Evolutionary conservation across 2,888 invertebrate genomes (phyloP).

Genomic region (Pantelozetes paolii): DNA sequence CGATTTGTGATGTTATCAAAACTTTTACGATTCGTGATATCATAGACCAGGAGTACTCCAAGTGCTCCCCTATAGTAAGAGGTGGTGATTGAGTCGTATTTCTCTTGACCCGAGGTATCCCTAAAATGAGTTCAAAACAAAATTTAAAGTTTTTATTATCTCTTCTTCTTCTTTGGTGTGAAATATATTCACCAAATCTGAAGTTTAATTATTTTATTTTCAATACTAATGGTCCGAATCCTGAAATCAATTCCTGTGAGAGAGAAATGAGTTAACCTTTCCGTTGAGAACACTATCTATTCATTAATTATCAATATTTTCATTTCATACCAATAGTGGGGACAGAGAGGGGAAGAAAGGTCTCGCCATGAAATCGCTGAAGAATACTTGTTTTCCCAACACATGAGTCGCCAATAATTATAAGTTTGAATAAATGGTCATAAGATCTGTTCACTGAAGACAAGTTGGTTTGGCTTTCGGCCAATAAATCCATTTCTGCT

Average conservation of each 20-base stretch:
- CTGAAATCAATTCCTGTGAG: slow-evolving; percentile 25
- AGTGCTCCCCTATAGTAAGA: slow-evolving; percentile 35
- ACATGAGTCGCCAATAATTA: slow-evolving; percentile 32
- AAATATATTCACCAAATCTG: slow-evolving; percentile 27
- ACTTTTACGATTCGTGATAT: slow-evolving; percentile 22
- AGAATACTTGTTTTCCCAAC: slow-evolving; percentile 31
- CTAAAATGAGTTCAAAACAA: neutral
- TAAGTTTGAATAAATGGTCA: slow-evolving; percentile 29
- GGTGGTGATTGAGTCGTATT: slow-evolving; percentile 32
- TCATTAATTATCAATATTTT: neutral
- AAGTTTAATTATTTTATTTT: slow-evolving; percentile 32
- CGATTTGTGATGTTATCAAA: slow-evolving; percentile 21
- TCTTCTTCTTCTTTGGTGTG: neutral
- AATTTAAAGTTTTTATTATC: neutral
- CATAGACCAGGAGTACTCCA: slow-evolving; percentile 20
- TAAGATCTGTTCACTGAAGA: slow-evolving; percentile 6
- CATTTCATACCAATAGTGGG: slow-evolving; percentile 26
- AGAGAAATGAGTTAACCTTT: neutral
- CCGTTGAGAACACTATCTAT: neutral
- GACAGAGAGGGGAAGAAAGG: neutral
- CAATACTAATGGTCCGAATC: slow-evolving; percentile 15
- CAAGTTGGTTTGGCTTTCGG: neutral
- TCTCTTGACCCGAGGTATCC: slow-evolving; percentile 30
- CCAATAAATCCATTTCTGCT: neutral
- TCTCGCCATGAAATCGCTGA: slow-evolving; percentile 30